Evolutionary conservation across 2,888 invertebrate genomes (phyloP).

Genomic region (Marasmarcha lunaedactyla): DNA sequence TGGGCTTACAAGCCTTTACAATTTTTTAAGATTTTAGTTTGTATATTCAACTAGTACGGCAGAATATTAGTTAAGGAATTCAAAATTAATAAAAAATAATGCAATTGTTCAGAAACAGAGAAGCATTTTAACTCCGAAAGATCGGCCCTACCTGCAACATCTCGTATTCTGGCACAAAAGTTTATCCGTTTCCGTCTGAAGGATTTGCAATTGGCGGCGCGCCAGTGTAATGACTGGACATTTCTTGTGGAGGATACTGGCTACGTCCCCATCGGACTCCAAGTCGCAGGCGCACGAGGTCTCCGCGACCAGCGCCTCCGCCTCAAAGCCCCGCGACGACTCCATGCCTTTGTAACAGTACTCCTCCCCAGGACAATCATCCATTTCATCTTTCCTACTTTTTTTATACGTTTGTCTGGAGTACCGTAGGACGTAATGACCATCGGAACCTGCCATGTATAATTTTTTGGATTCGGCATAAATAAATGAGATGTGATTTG

Average conservation of each 20-base stretch:
- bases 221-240: constrained; percentile 52
- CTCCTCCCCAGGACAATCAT: constrained; percentile 23
- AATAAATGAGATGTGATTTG: too few species aligned
- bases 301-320: constrained; percentile 5
- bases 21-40: too few species aligned
- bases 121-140: too few species aligned
- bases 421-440: constrained; percentile 43
- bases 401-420: constrained; percentile 47
- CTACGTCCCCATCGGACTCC: constrained; percentile 41
- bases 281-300: constrained; percentile 36
- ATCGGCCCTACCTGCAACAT: constrained; percentile 34
- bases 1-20: too few species aligned
- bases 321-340: constrained; percentile 28
- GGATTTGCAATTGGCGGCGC: constrained; percentile 41
- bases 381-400: constrained; percentile 25
- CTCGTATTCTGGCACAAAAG: constrained; percentile 37
- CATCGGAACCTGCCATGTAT: background rate
- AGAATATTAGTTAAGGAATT: too few species aligned
- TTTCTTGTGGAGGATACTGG: constrained; percentile 51
- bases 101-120: too few species aligned
- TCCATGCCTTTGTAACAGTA: constrained; percentile 23
- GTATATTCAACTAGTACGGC: too few species aligned
- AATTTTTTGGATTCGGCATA: too few species aligned
- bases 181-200: constrained; percentile 47
- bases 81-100: too few species aligned